These are phyloP conservation scores for Euschistus heros DNA, from an alignment of 1,140 invertebrate species.

Conservation along the genomic window DNA sequence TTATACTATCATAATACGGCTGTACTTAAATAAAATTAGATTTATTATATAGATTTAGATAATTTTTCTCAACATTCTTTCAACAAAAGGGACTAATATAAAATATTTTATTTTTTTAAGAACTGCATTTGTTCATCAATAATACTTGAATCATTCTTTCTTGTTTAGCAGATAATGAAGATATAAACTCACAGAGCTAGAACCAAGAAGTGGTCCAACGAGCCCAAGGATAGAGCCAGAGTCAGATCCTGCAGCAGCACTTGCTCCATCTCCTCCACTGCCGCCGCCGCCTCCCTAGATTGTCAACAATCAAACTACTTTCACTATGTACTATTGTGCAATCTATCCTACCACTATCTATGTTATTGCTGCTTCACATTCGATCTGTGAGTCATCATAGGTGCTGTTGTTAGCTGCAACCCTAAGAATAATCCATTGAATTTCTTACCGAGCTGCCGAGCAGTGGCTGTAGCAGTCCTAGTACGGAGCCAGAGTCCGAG, in stretches of 20 bases:
- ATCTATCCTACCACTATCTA: slow-evolving; percentile 22
- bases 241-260: slow-evolving; percentile 26
- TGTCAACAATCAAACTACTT: not conserved
- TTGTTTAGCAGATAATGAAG: too few relatives aligned
- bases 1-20: too few relatives aligned
- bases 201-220: slow-evolving; percentile 19
- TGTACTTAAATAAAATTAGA: too few relatives aligned
- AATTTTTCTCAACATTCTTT: too few relatives aligned
- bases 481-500: slow-evolving; percentile 18
- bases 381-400: not conserved
- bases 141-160: too few relatives aligned
- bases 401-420: slow-evolving; percentile 8
- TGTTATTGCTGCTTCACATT: not conserved
- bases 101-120: too few relatives aligned
- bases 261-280: slow-evolving; percentile 19
- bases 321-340: not conserved
- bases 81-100: too few relatives aligned
- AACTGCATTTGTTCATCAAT: too few relatives aligned
- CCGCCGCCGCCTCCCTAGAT: slow-evolving; percentile 9
- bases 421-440: too few relatives aligned
- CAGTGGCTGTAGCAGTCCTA: slow-evolving; percentile 16
- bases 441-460: slow-evolving; percentile 16
- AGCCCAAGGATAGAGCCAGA: slow-evolving; percentile 28
- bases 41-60: too few relatives aligned
- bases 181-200: slow-evolving; percentile 12